These are phyloP conservation scores for Pristionchus japonicus DNA, from an alignment of 2,888 invertebrate genomes.

Conservation along the genomic window DNA sequence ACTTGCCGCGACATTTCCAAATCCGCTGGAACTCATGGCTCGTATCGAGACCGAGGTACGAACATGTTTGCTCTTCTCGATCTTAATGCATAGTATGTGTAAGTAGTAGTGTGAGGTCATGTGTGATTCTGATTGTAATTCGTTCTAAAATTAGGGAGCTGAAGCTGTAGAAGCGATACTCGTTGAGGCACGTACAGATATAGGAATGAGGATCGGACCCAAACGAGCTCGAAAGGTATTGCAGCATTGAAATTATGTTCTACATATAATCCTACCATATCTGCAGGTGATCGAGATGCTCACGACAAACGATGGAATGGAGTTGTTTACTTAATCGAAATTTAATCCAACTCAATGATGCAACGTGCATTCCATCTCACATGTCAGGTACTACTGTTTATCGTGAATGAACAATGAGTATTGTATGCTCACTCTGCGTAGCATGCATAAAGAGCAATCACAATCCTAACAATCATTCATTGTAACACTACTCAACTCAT, in stretches of 20 bases:
- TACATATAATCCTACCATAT: not conserved
- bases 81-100: too few species aligned
- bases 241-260: not conserved
- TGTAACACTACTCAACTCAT: not conserved
- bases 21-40: not conserved
- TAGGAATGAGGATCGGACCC: not conserved
- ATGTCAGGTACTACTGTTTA: not conserved
- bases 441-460: not conserved
- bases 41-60: constrained; percentile 21
- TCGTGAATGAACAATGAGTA: not conserved
- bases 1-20: not conserved
- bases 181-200: constrained; percentile 5
- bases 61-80: too few species aligned
- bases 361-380: not conserved
- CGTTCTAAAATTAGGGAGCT: not conserved
- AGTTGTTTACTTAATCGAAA: not conserved
- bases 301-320: constrained; percentile 13
- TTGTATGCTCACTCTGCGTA: too few species aligned
- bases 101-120: not conserved
- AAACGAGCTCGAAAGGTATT: constrained; percentile 1
- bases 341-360: not conserved
- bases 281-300: constrained; percentile 26
- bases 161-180: not conserved
- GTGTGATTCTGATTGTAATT: too few species aligned
- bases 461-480: too few species aligned